Evolutionary conservation across 2,888 invertebrate genomes (phyloP), one percentile per base, ranked within the genome.

Genomic region (Oeneis ivallda): DNA sequence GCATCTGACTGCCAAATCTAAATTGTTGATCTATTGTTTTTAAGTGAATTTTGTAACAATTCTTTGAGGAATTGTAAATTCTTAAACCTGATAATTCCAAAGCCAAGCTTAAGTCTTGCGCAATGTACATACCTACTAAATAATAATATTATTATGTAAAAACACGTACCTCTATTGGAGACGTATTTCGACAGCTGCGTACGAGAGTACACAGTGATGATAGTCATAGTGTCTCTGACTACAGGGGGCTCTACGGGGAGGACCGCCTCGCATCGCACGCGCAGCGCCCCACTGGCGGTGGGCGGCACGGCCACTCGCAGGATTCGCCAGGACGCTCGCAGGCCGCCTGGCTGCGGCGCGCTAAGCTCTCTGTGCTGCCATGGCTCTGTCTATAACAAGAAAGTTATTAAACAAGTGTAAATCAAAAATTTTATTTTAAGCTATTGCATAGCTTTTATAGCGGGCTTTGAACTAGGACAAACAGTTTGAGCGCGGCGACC

Each of bases 171-270:
- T 78, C 76, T 82, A 78, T 80, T 85, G 67, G 91, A 84, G 58
- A 91, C 89, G 70, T 85, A 92, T 82, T 91, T 92, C 5, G 90
- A 90, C n/a, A 87, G 74, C 69, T 87, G 85, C 34, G 92, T 90
- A 47, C 79, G 84, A 4, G 91, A 87, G 70, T 86, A 83, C 70
- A 92, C 82, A 43, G 91, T 89, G 69, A 92, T 83, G 62, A 85
- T 79, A 10, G 84, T 75, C 45, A 77, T 76, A 0, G 83, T 74
- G 39, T 89, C 87, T 47, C 86, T 75, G 15, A 86, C 79, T 17
- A 89, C 91, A 0, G 90, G 89, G 1, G 90, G 90, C 64, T 90
- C 89, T 1, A 89, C 89, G 10, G 75, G 70, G 17, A 91, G 78
- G 56, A 81, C 77, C 0, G 91, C 82, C 71, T 90, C 90, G 79